Percentiles rank a stretch among this genome's conserved stretches.
phyloP scores from a whole-genome alignment of 2,113 vertebrate species.

The Vidua macroura region DNA sequence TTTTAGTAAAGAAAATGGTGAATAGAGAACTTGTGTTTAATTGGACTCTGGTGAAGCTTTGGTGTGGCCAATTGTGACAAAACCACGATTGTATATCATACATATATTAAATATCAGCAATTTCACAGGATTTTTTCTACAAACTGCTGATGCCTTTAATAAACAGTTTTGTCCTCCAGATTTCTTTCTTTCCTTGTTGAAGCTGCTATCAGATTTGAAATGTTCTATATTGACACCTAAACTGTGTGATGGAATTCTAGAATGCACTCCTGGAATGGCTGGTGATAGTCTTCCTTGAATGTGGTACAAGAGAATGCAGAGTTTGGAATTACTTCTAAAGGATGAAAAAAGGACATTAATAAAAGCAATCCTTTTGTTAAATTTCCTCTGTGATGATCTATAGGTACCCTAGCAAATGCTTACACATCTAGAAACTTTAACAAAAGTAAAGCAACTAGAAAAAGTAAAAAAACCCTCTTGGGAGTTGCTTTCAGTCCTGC shows the following conservation, averaged over 20 bases:
- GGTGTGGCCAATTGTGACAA: background rate
- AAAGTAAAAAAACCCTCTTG: background rate
- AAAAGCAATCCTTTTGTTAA: background rate
- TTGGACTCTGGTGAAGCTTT: background rate
- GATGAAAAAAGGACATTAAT: background rate
- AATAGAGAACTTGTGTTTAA: background rate
- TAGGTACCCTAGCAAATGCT: background rate
- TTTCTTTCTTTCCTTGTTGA: background rate
- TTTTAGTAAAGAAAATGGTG: background rate
- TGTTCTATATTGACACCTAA: background rate
- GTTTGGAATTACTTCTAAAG: background rate
- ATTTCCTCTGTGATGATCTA: background rate
- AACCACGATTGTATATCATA: background rate
- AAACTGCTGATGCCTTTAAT: background rate
- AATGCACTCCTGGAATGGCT: background rate
- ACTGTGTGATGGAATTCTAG: background rate
- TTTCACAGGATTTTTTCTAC: background rate
- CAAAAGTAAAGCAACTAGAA: background rate
- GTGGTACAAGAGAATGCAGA: background rate
- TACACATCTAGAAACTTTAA: background rate
- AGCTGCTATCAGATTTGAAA: background rate
- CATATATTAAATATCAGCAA: background rate
- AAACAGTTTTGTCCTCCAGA: background rate
- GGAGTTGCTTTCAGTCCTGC: background rate
- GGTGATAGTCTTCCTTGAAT: background rate